Base-by-base conservation (phyloP, 2,113 vertebrate genomes). In the Pomatorhinus ruficollis region DNA sequence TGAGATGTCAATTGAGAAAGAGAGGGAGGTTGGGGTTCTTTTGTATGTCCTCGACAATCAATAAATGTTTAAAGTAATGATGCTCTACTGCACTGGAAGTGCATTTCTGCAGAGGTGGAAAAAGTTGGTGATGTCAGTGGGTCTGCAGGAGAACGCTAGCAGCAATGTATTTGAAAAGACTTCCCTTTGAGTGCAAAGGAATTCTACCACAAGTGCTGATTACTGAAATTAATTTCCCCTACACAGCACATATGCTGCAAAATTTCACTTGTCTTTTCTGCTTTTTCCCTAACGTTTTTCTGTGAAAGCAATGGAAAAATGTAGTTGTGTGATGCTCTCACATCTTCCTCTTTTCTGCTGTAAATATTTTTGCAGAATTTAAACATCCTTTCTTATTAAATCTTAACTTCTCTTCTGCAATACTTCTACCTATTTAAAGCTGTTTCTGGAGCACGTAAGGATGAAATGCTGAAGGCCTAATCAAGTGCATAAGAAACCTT, bases 271-370 rank as follows among this genome's bases (percentile, higher is more conserved):
- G 75, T 39, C 40, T 93, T 95, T 94, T 93, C 90, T 93, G 85
- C 68, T 81, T 92, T 83, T 90, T 89, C 30, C 90, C 45, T 57
- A 30, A 82, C 12, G 7, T 18, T 78, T 83, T 84, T 87, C 49
- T 87, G 24, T 87, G 80, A 93, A 89, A 82, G 60, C 49, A 78
- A 78, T 95, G 93, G 72, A 74, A 96, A 94, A 77, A 74, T n/a
- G 60, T 75, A 16, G 27, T 3, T n/a, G 13, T 78, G 20, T 86
- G 54, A 42, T 78, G 28, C 2, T 91, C 14, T 91, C 33, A 27
- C 42, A n/a, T 81, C 96, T 96, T 96, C 92, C 93, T 90, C 88
- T 95, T 96, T 96, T 79, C 72, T 64, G 23, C 20, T 44, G 61
- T 47, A 78, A 25, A 49, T 82, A n/a, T 60, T 83, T 95, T 83